Percentiles rank a stretch among this genome's conserved stretches.
These are phyloP conservation scores for Drosophila ustulata DNA, from an alignment of 2,888 invertebrate genomes.

Conservation along the genomic window DNA sequence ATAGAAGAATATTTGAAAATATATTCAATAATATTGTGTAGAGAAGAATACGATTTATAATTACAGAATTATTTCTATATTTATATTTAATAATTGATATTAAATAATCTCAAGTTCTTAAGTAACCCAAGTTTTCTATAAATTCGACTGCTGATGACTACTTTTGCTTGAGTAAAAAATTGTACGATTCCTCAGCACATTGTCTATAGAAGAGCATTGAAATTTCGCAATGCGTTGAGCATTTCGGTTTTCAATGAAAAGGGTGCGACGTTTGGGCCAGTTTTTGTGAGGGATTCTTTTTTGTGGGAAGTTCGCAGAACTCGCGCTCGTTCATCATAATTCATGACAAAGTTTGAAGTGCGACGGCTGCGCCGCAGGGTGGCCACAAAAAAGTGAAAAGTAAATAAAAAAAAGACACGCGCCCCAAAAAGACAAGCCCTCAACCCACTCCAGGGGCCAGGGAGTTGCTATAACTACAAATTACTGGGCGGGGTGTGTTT, in stretches of 20 bases:
- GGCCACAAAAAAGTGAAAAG: constrained; percentile 25
- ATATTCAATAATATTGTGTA: too few relatives aligned
- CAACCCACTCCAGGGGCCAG: neutral
- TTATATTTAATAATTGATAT: too few relatives aligned
- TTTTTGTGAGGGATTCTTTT: constrained; percentile 23
- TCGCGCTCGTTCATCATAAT: constrained; percentile 77
- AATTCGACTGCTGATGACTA: too few relatives aligned
- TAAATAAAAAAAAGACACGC: constrained; percentile 46
- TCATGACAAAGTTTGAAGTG: constrained; percentile 81
- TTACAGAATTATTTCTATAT: too few relatives aligned
- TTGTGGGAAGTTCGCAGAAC: constrained; percentile 27
- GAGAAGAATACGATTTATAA: too few relatives aligned
- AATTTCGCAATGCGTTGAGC: constrained; percentile 25
- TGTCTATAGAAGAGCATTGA: neutral
- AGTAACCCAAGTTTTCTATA: too few relatives aligned
- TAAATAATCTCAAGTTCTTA: too few relatives aligned
- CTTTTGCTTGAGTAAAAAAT: too few relatives aligned
- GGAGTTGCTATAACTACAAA: constrained; percentile 72
- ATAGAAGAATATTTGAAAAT: too few relatives aligned
- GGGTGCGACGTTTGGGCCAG: constrained; percentile 63
- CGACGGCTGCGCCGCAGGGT: constrained; percentile 67
- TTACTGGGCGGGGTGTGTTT: constrained; percentile 61
- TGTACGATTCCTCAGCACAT: too few relatives aligned
- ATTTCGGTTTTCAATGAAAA: constrained; percentile 65
- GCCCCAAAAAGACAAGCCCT: neutral